Base-by-base conservation (phyloP, 2,797 vertebrate species). In the Myotis myotis region DNA sequence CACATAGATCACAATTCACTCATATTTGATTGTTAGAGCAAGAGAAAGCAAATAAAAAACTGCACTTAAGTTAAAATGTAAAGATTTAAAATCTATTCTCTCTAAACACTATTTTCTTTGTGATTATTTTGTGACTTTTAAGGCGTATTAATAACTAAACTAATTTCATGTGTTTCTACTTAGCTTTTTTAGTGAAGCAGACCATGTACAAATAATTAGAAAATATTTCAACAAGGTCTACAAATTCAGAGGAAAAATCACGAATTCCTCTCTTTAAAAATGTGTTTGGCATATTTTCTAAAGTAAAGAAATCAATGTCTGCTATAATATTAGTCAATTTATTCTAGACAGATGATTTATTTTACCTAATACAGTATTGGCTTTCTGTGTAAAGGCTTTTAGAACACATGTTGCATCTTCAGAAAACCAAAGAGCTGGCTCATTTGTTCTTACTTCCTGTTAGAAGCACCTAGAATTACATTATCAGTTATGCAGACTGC, bases 191-290 rank as follows among this genome's bases (percentile, higher is more conserved):
- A 87, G 83, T 79, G 7, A 93, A 66, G 62, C 38, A 66, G 30
- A 60, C 33, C 36, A n/a, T 78, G 5, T 87, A 41, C 1, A 92
- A 78, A 78, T 78, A 80, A 80, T 51, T 64, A 81, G 55, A 92
- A 91, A 92, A 62, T 75, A 85, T 53, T 85, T 79, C 66, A 81
- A 64, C 20, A 53, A 80, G 49, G 19, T 78, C 30, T 38, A 81
- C 25, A 74, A 72, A 94, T 68, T 71, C 41, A 72, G 16, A n/a
- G 41, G 33, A 84, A 79, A 87, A 89, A 88, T 68, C 44, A 94
- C 25, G 20, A 81, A 12, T 66, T 88, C 22, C 23, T 85, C 86
- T 71, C 41, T 82, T 87, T 84, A 74, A 88, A 96, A 86, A 89
- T 55, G 5, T 60, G 81, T 88, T 81, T 79, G 53, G 71, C 55